Conservation (phyloP, 2,888 invertebrate species). For the Morinoia aosen region DNA sequence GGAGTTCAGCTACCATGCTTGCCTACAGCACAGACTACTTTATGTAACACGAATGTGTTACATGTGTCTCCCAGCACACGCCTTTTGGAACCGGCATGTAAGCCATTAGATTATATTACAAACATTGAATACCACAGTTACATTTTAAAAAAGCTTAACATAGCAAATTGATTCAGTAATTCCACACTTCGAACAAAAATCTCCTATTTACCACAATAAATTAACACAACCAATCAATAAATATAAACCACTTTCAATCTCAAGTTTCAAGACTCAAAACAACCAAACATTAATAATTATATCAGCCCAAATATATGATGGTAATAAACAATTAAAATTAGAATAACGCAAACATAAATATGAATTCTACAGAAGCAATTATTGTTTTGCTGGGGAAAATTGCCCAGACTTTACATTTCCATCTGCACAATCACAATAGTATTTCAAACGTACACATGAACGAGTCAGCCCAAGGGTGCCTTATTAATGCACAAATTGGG, state of each 20-base stretch:
- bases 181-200: background rate
- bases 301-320: background rate
- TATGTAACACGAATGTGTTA: background rate
- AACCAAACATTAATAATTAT: background rate
- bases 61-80: background rate
- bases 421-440: background rate
- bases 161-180: background rate
- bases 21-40: background rate
- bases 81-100: background rate
- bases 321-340: background rate
- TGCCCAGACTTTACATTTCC: background rate
- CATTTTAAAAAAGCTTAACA: background rate
- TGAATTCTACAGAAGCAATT: background rate
- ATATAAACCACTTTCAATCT: background rate
- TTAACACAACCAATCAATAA: slow-evolving; percentile 1
- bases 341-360: background rate
- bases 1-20: background rate
- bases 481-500: background rate
- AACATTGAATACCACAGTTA: background rate
- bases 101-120: background rate
- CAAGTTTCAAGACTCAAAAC: background rate
- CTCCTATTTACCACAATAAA: background rate
- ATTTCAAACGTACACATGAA: background rate
- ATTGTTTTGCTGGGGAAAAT: background rate
- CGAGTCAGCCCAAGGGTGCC: background rate